These are phyloP conservation scores for Ovis canadensis DNA, from an alignment of 2,113 vertebrate genomes.

Conservation along the genomic window DNA sequence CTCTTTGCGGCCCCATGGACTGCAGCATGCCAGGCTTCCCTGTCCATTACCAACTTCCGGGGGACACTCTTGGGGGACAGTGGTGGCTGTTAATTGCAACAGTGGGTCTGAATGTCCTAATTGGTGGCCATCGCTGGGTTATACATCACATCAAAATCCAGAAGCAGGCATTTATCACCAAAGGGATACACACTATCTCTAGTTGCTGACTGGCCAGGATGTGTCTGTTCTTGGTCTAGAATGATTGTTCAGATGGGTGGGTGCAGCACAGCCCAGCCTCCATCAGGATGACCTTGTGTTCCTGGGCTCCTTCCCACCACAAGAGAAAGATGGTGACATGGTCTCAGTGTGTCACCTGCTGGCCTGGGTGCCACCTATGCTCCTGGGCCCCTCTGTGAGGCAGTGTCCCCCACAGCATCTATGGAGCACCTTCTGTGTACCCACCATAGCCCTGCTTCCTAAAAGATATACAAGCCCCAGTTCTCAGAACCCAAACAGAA, in stretches of 20 bases:
- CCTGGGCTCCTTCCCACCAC: background rate
- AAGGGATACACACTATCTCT: fast-evolving
- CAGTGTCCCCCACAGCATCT: background rate
- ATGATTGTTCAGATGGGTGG: background rate
- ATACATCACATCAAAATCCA: background rate
- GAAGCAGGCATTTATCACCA: background rate
- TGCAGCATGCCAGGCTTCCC: background rate
- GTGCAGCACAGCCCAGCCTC: background rate
- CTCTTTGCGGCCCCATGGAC: background rate
- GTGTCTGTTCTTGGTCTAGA: fast-evolving
- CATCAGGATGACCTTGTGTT: fast-evolving
- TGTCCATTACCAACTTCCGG: background rate
- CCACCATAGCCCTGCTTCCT: background rate
- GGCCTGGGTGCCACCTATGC: background rate
- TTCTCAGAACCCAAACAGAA: background rate
- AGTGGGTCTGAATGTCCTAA: background rate
- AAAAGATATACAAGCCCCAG: background rate
- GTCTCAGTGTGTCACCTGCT: background rate
- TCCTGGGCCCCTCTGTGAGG: background rate
- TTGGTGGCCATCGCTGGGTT: fast-evolving
- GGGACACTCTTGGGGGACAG: background rate
- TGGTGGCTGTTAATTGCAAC: background rate
- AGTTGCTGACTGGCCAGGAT: background rate
- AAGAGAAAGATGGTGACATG: background rate
- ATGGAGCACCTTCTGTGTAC: background rate